phyloP scores from a whole-genome alignment of 2,888 invertebrate genomes.

The Eulithis testata region DNA sequence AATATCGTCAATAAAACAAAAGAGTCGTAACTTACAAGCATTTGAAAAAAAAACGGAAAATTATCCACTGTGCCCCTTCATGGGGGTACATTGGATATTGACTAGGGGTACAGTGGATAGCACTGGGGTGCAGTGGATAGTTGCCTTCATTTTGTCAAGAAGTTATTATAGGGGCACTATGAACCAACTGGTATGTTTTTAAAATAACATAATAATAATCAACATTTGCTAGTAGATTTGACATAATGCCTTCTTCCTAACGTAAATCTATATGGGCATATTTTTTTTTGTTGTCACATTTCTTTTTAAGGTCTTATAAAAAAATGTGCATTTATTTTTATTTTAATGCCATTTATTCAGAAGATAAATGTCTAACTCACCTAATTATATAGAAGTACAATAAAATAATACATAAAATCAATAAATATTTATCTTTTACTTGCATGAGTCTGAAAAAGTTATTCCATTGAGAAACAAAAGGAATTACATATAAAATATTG shows the following conservation, averaged over 20 bases:
- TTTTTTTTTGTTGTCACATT: too few species aligned
- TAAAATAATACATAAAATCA: too few species aligned
- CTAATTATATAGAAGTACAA: too few species aligned
- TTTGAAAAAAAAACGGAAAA: constrained; percentile 10
- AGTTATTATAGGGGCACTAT: constrained; percentile 17
- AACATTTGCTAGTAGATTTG: constrained; percentile 10
- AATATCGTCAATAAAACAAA: constrained; percentile 10
- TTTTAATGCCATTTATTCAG: too few species aligned
- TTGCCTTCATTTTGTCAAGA: constrained; percentile 14
- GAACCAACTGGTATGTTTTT: constrained; percentile 15
- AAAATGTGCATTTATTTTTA: too few species aligned
- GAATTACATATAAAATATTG: too few species aligned
- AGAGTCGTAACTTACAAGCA: constrained; percentile 1
- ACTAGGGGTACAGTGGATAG: constrained; percentile 10
- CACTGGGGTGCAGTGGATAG: constrained; percentile 8
- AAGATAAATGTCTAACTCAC: too few species aligned
- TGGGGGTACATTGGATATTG: constrained; percentile 5
- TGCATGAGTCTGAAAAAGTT: too few species aligned
- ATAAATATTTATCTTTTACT: too few species aligned
- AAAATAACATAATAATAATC: constrained; percentile 14
- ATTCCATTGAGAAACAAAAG: too few species aligned
- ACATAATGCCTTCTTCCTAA: constrained; percentile 27
- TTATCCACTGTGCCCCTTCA: constrained; percentile 6
- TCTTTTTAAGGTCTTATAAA: too few species aligned
- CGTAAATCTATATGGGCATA: constrained; percentile 41